Evolutionary conservation across 1,140 invertebrate species (phyloP), one percentile per base, ranked within the genome.

Genomic region (Tachypleus tridentatus): DNA sequence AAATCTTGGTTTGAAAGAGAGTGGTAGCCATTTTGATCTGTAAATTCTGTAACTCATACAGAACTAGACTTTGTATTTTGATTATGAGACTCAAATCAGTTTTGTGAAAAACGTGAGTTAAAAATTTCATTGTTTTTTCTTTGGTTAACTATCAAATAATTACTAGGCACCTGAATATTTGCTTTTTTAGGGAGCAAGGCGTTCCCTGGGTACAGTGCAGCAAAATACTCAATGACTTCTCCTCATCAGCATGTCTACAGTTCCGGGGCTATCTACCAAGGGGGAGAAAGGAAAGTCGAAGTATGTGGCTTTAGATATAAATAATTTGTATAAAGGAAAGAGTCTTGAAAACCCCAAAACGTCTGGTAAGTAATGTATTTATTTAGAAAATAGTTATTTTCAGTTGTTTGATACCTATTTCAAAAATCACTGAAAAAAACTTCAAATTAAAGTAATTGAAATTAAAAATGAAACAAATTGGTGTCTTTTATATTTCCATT

Each of bases 221-320:
- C 79, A 71, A 81, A 79, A 82, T 68, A 85, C 84, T 86, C 86
- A 86, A 88, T 88, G 87, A 85, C 85, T 85, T 83, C 82, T 83
- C 85, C 83, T 83, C 84, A 84, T 85, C 87, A 89, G 86, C 82
- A 90, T 90, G 87, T 89, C 87, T 86, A 86, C 87, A 85, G 83
- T 87, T 84, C 84, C 86, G 78, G 86, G 85, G 84, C 81, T 84
- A 80, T 82, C 82, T 80, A 82, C 83, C 79, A 87, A 86, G 86
- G 89, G 87, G 86, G 89, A 91, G 87, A 90, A 91, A 87, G 85
- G 86, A 83, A 94, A 93, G 84, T 70, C 71, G 66, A 72, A 72
- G 64, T 97, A 86, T 83, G 89, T 92, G 80, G 87, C 91, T 78
- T 85, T 96, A 82, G 91, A 97, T 84, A 96, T 97, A 84, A 97